Conservation (phyloP, 1,140 invertebrate species). For the Bombus vancouverensis region DNA sequence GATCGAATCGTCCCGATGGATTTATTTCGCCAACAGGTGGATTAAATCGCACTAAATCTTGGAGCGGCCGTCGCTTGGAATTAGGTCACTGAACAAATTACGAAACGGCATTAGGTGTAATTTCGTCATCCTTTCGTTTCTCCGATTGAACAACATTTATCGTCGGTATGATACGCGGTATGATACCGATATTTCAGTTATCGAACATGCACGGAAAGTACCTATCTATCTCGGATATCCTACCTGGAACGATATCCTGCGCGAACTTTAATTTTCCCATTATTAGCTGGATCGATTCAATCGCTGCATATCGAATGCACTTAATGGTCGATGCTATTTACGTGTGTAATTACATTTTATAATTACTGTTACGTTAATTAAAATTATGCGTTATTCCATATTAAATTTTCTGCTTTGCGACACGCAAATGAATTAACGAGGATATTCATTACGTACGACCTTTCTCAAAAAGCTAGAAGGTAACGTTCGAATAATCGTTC, state of each 20-base stretch:
- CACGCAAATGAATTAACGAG: slow-evolving; percentile 15
- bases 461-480: not conserved
- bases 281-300: not conserved
- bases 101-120: slow-evolving; percentile 22
- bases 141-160: not conserved
- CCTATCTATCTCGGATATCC: too few species aligned
- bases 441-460: not conserved
- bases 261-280: not conserved
- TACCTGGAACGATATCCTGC: too few species aligned
- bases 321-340: slow-evolving; percentile 24
- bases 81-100: slow-evolving; percentile 51
- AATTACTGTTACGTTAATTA: slow-evolving; percentile 38
- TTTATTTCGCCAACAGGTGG: slow-evolving; percentile 65
- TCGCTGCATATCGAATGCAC: not conserved
- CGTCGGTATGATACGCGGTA: not conserved
- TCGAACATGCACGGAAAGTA: not conserved
- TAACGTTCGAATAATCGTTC: slow-evolving; percentile 3
- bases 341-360: slow-evolving; percentile 38
- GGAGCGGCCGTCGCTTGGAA: slow-evolving; percentile 12
- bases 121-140: slow-evolving; percentile 14
- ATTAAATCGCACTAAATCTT: slow-evolving; percentile 61
- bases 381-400: slow-evolving; percentile 26
- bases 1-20: slow-evolving; percentile 57
- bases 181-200: not conserved
- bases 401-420: slow-evolving; percentile 7